Conservation (phyloP, 2,113 vertebrate species). For the Cyprinus carpio region DNA sequence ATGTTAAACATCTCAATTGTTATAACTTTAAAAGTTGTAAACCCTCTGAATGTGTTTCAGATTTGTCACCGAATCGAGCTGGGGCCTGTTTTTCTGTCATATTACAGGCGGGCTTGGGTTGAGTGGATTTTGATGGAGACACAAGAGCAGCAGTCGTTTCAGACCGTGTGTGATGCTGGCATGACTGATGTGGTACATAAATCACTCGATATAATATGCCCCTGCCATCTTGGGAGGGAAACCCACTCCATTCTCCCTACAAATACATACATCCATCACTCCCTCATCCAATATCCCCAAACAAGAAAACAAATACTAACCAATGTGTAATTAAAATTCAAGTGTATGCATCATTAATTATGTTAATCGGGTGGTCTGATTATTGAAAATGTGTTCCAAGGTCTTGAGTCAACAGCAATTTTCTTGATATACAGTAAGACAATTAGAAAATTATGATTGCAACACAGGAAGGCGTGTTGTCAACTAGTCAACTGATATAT, state of each 20-base stretch:
- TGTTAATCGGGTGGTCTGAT: constrained; percentile 48
- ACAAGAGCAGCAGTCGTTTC: constrained; percentile 22
- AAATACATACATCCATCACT: constrained; percentile 46
- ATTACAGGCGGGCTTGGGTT: background rate
- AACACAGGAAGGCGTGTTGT: background rate
- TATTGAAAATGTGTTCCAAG: constrained; percentile 26
- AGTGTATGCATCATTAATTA: constrained; percentile 52
- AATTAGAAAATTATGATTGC: background rate
- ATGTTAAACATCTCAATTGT: background rate
- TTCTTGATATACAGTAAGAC: background rate
- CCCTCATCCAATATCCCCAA: constrained; percentile 49
- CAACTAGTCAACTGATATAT: background rate
- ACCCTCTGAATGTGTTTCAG: background rate
- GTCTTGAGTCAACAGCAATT: background rate
- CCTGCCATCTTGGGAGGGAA: constrained; percentile 30
- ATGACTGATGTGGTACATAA: constrained; percentile 42
- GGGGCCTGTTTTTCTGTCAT: background rate
- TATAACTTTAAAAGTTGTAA: background rate
- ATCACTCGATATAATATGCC: constrained; percentile 41
- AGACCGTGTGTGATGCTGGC: constrained; percentile 24
- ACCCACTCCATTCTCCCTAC: constrained; percentile 27
- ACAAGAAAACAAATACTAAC: constrained; percentile 48
- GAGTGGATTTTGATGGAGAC: constrained; percentile 43
- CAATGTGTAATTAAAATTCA: constrained; percentile 52
- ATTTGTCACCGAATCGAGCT: background rate